These are phyloP conservation scores for Balanococcus diminutus DNA, from an alignment of 2,888 invertebrate species.

Conservation along the genomic window DNA sequence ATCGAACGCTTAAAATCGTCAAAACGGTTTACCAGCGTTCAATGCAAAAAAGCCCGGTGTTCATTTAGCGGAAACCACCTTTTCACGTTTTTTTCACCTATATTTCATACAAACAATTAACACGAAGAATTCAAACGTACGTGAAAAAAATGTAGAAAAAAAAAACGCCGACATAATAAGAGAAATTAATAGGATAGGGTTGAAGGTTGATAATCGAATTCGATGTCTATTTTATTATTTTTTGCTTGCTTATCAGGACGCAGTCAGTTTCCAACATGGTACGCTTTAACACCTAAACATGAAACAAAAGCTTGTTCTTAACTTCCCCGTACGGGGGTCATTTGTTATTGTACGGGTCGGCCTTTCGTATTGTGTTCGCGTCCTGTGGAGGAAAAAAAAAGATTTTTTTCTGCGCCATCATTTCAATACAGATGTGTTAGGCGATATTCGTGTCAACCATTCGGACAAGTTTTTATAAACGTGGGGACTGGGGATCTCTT, in stretches of 20 bases:
- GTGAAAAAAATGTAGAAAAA: not conserved
- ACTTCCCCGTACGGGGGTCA: constrained; percentile 47
- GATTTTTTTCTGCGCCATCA: not conserved
- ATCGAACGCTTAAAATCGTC: not conserved
- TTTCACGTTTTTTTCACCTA: constrained; percentile 1
- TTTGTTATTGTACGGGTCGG: constrained; percentile 47
- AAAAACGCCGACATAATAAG: not conserved
- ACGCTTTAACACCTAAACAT: constrained; percentile 50
- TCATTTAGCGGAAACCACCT: not conserved
- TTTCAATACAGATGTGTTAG: constrained; percentile 44
- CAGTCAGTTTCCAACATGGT: constrained; percentile 50
- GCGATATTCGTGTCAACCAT: constrained; percentile 25
- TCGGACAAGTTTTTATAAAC: not conserved
- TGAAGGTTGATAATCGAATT: constrained; percentile 48
- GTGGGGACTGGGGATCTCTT: constrained; percentile 1
- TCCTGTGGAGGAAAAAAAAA: constrained; percentile 26
- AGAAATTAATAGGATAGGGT: constrained; percentile 49
- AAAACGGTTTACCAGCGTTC: not conserved
- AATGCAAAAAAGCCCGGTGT: constrained; percentile 22
- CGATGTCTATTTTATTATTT: constrained; percentile 31
- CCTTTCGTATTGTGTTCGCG: constrained; percentile 7
- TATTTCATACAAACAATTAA: constrained; percentile 18
- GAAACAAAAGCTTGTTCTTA: constrained; percentile 52
- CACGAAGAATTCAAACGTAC: constrained; percentile 11
- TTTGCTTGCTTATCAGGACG: constrained; percentile 40